phyloP scores from a whole-genome alignment of 2,888 invertebrate genomes.

The Caenorhabditis angaria region DNA sequence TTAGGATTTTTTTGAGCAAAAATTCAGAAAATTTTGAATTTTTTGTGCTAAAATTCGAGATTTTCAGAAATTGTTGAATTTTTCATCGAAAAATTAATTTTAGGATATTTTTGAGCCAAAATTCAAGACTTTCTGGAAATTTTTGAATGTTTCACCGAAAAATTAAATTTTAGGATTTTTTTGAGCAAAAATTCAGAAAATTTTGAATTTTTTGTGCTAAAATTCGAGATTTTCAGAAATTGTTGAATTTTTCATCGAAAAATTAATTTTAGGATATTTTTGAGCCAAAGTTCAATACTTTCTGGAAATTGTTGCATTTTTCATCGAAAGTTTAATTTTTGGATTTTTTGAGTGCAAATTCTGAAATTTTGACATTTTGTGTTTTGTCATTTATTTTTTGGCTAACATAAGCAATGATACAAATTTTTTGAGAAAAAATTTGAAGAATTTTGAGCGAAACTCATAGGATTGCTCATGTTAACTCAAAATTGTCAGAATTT shows the following conservation, averaged over 20 bases:
- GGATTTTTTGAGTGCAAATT: neutral
- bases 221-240: neutral
- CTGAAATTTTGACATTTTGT: neutral
- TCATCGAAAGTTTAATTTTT: neutral
- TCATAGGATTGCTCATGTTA: no score
- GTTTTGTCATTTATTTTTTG: neutral
- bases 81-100: neutral
- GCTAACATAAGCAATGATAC: slow-evolving; percentile 14
- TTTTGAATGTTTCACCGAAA: no score
- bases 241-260: neutral
- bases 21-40: neutral
- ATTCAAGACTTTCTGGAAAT: no score
- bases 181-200: neutral
- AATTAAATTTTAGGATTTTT: neutral
- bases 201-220: neutral
- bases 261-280: neutral
- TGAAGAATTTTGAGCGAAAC: no score
- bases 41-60: neutral
- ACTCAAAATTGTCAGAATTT: neutral
- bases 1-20: neutral
- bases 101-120: no score
- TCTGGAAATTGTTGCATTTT: no score
- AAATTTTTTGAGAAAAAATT: no score
- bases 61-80: neutral
- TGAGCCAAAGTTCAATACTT: no score